Conservation (phyloP, 2,797 vertebrate genomes). For the Acanthurus lineatus region DNA sequence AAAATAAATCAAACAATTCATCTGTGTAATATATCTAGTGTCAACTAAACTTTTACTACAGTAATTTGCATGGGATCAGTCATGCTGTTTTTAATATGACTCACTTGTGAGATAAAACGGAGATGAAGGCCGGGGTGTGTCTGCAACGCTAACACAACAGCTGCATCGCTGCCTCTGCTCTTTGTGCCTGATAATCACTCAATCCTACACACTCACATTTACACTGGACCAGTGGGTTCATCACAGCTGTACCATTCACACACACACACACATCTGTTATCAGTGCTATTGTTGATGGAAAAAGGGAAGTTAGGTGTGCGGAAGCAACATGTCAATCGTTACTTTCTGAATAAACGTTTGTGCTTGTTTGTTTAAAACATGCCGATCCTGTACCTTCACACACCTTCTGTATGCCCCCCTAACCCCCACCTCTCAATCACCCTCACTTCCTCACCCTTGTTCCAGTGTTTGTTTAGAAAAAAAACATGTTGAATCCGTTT, state of each 20-base stretch:
- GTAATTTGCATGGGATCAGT: constrained; percentile 58
- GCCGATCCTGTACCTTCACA: constrained; percentile 34
- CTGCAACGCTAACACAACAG: constrained; percentile 20
- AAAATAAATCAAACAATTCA: constrained; percentile 19
- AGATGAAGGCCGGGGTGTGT: constrained; percentile 14
- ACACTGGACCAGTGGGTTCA: constrained; percentile 16
- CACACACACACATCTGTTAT: constrained; percentile 62
- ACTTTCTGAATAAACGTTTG: constrained; percentile 67
- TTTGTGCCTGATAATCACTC: constrained; percentile 26
- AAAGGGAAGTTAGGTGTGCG: constrained; percentile 75
- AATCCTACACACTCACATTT: not conserved
- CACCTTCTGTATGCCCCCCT: not conserved
- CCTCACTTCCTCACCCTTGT: constrained; percentile 42
- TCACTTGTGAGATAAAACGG: constrained; percentile 36
- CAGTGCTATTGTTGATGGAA: constrained; percentile 74
- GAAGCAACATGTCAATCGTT: constrained; percentile 58
- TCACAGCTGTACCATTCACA: constrained; percentile 17
- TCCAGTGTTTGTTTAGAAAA: constrained; percentile 18
- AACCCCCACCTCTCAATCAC: not conserved
- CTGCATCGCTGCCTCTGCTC: constrained; percentile 4
- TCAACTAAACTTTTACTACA: constrained; percentile 17
- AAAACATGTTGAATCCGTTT: constrained; percentile 15
- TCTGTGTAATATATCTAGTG: not conserved
- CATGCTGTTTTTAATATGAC: constrained; percentile 48
- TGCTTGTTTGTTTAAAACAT: constrained; percentile 66